Evolutionary conservation across 2,113 vertebrate species (phyloP).

Genomic region (Tragelaphus buxtoni): DNA sequence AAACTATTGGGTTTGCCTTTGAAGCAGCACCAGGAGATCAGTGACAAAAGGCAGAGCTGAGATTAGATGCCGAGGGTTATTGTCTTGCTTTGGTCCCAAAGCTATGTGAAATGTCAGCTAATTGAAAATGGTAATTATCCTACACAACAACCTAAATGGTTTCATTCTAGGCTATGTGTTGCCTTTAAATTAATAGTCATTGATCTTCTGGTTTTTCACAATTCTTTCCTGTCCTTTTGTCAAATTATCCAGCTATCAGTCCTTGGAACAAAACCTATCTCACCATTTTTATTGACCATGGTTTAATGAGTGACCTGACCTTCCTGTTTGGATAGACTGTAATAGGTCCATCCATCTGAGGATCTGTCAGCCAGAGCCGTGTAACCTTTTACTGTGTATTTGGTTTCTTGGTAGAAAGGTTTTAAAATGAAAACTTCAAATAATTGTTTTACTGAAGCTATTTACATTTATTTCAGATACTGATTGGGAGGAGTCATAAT

Average conservation of each 20-base stretch:
- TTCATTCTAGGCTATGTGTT: slow-evolving; percentile 80
- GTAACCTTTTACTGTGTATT: slow-evolving; percentile 64
- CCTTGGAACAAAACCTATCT: slow-evolving; percentile 78
- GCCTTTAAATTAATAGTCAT: slow-evolving; percentile 85
- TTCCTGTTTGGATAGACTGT: slow-evolving; percentile 75
- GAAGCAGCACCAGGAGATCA: slow-evolving; percentile 73
- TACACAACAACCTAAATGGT: slow-evolving; percentile 76
- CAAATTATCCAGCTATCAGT: slow-evolving; percentile 78
- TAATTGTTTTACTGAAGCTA: slow-evolving; percentile 33
- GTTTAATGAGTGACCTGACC: slow-evolving; percentile 75
- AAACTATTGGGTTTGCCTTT: slow-evolving; percentile 72
- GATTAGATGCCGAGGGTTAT: slow-evolving; percentile 76
- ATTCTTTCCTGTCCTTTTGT: slow-evolving; percentile 74
- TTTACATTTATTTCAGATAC: slow-evolving; percentile 52
- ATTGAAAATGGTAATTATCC: slow-evolving; percentile 85
- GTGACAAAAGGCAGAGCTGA: slow-evolving; percentile 74
- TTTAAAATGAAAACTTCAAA: slow-evolving; percentile 68
- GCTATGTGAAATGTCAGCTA: slow-evolving; percentile 81
- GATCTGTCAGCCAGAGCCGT: slow-evolving; percentile 62
- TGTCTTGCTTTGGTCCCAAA: slow-evolving; percentile 75
- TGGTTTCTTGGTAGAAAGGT: slow-evolving; percentile 61
- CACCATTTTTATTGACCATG: slow-evolving; percentile 78
- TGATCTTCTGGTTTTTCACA: slow-evolving; percentile 76
- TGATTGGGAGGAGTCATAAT: not conserved
- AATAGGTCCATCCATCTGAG: slow-evolving; percentile 77